These are phyloP conservation scores for Poeciliopsis gracilis DNA, from an alignment of 2,797 vertebrate species.

Conservation along the genomic window DNA sequence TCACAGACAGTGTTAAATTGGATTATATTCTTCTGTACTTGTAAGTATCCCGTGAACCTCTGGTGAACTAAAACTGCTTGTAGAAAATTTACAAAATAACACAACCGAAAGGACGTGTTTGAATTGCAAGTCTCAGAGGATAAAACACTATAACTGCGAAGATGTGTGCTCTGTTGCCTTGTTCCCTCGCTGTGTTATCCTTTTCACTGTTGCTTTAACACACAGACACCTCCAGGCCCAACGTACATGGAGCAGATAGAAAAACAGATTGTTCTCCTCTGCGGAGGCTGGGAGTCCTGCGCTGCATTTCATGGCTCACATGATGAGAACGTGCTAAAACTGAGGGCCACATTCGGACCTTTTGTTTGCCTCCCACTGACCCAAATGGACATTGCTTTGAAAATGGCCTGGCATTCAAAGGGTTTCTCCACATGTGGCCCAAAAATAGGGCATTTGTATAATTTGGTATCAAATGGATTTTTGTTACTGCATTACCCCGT, in stretches of 20 bases:
- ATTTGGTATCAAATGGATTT: conserved; percentile 61
- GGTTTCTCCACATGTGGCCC: conserved; percentile 43
- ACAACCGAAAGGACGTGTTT: conserved; percentile 38
- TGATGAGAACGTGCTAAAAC: conserved; percentile 74
- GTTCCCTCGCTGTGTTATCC: conserved; percentile 1
- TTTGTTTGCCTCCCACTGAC: conserved; percentile 76
- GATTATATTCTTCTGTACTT: conserved; percentile 1
- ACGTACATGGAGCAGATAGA: conserved; percentile 17
- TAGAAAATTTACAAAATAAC: conserved; percentile 8
- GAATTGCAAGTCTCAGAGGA: conserved; percentile 30
- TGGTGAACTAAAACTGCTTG: conserved; percentile 6
- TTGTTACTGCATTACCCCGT: conserved; percentile 44
- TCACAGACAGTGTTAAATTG: not conserved
- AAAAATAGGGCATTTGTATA: conserved; percentile 66
- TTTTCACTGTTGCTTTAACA: conserved; percentile 17
- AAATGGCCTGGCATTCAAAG: conserved; percentile 56
- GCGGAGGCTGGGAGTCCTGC: conserved; percentile 27
- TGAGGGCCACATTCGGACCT: conserved; percentile 40
- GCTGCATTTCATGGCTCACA: conserved; percentile 51
- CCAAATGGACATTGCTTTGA: conserved; percentile 72
- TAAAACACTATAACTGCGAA: conserved; percentile 42
- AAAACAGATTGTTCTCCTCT: conserved; percentile 37
- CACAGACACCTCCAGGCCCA: conserved; percentile 31
- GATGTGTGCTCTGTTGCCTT: conserved; percentile 21
- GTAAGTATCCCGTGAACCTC: not conserved